phyloP scores from a whole-genome alignment of 2,797 vertebrate genomes.

The Halcyon leucocephala region DNA sequence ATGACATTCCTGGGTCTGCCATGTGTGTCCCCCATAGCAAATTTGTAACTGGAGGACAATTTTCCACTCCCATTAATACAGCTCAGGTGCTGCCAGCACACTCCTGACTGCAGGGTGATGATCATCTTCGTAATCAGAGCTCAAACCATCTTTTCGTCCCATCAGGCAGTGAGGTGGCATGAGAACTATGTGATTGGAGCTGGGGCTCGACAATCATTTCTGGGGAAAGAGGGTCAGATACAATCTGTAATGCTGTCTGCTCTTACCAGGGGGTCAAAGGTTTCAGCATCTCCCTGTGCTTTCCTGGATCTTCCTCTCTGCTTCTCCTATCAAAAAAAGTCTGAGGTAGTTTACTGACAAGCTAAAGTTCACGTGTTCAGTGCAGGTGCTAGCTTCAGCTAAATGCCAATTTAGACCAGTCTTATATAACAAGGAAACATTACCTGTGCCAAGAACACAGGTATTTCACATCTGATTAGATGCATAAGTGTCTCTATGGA shows the following conservation, averaged over 20 bases:
- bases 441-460: constrained; percentile 50
- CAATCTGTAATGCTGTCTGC: not conserved
- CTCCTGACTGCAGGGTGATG: not conserved
- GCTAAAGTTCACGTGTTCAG: not conserved
- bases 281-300: not conserved
- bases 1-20: not conserved
- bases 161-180: not conserved
- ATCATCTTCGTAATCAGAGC: not conserved
- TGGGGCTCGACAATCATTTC: not conserved
- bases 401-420: constrained; percentile 51
- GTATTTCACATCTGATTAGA: constrained; percentile 51
- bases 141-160: not conserved
- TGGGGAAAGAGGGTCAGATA: not conserved
- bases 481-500: constrained; percentile 46
- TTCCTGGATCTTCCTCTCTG: not conserved
- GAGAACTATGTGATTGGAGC: not conserved
- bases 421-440: constrained; percentile 14
- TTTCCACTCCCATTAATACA: not conserved
- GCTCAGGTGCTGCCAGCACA: not conserved
- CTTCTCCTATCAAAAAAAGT: not conserved
- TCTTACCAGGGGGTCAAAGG: not conserved
- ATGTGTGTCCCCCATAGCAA: not conserved
- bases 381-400: not conserved
- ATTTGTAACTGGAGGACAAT: rapidly evolving
- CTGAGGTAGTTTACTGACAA: not conserved